Evolutionary conservation across 2,113 vertebrate genomes (phyloP).

Genomic region (Calidris pygmaea): DNA sequence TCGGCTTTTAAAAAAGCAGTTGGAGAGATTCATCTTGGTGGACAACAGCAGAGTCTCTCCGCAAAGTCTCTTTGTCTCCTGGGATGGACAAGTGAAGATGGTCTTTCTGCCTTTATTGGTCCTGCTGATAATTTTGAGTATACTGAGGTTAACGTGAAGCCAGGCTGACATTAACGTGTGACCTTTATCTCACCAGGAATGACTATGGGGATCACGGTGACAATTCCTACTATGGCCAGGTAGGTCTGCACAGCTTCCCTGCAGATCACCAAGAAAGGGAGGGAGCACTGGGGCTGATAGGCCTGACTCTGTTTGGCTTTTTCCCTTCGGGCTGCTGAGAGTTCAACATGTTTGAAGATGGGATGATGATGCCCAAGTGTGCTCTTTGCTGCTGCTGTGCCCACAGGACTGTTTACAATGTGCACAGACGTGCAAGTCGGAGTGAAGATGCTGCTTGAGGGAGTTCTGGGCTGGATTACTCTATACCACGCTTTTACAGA

Average conservation of each 20-base stretch:
- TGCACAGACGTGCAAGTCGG: not conserved
- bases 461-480: not conserved
- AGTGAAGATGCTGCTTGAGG: not conserved
- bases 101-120: not conserved
- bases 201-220: conserved; percentile 77
- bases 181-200: conserved; percentile 67
- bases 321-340: not conserved
- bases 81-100: not conserved
- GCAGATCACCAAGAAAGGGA: not conserved
- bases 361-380: not conserved
- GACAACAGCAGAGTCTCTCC: not conserved
- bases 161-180: not conserved
- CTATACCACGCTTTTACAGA: not conserved
- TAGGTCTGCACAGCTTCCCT: conserved; percentile 41
- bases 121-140: not conserved
- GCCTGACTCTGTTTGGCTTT: not conserved
- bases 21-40: not conserved
- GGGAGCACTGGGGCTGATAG: not conserved
- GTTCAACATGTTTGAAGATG: not conserved
- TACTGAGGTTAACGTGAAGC: not conserved
- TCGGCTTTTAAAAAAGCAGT: not conserved
- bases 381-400: not conserved
- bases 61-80: not conserved
- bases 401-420: not conserved
- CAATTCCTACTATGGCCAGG: conserved; percentile 75